phyloP scores from a whole-genome alignment of 2,113 vertebrate species.

The Dicrurus megarhynchus region DNA sequence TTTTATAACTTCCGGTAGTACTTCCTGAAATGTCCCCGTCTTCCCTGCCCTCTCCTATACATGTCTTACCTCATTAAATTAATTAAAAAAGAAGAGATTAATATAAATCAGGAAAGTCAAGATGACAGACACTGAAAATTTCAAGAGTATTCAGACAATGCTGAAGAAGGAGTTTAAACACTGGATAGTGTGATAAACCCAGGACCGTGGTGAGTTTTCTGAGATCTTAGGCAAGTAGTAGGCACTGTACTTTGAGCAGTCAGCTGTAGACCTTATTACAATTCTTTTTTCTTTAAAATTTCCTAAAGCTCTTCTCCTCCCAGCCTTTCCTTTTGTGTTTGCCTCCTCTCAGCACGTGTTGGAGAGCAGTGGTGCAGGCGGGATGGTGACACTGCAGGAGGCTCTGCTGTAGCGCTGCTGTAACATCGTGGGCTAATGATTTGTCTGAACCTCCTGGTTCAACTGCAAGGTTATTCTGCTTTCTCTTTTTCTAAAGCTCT shows the following conservation, averaged over 20 bases:
- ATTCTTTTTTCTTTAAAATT: not conserved
- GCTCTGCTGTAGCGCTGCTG: not conserved
- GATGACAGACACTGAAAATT: not conserved
- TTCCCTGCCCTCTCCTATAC: not conserved
- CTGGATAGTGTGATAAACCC: not conserved
- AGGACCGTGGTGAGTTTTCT: not conserved
- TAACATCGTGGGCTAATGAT: slow-evolving; percentile 44
- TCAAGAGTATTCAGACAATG: not conserved
- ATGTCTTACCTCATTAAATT: not conserved
- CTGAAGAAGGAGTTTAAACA: not conserved
- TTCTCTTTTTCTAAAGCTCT: slow-evolving; percentile 4
- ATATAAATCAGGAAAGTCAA: not conserved
- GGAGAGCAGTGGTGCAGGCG: not conserved
- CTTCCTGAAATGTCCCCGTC: not conserved
- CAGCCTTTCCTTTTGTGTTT: slow-evolving; percentile 14
- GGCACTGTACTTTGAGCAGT: not conserved
- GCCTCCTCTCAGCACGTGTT: slow-evolving; percentile 2
- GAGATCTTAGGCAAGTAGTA: not conserved
- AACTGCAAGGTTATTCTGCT: slow-evolving; percentile 13
- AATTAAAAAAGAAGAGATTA: not conserved
- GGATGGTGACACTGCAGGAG: not conserved
- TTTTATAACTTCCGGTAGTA: not conserved
- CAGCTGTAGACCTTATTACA: not conserved
- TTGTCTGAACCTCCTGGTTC: slow-evolving; percentile 22
- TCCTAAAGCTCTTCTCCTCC: not conserved